phyloP scores from a whole-genome alignment of 2,888 invertebrate genomes.

The Luperina nickerlii region DNA sequence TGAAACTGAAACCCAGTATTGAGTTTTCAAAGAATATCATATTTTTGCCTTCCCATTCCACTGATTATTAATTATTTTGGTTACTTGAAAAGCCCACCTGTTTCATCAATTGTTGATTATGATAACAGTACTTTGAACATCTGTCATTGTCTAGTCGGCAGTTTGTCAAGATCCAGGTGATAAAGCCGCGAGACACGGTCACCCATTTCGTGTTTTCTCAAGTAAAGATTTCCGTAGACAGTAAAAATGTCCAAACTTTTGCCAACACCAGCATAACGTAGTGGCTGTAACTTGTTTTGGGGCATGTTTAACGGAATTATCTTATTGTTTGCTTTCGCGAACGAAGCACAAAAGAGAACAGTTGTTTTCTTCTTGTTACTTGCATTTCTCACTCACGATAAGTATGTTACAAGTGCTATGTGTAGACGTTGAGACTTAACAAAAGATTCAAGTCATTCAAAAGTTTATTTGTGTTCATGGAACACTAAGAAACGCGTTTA shows the following conservation, averaged over 20 bases:
- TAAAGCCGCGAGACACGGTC: conserved; percentile 70
- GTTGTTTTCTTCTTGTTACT: conserved; percentile 64
- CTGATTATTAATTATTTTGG: conserved; percentile 58
- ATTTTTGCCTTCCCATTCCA: conserved; percentile 51
- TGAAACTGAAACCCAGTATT: conserved; percentile 55
- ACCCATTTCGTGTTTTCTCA: conserved; percentile 72
- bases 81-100: conserved; percentile 49
- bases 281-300: conserved; percentile 76
- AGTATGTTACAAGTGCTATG: conserved; percentile 52
- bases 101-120: conserved; percentile 69
- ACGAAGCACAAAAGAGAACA: conserved; percentile 64
- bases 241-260: conserved; percentile 83
- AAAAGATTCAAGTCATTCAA: conserved; percentile 43
- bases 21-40: conserved; percentile 55
- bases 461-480: conserved; percentile 19
- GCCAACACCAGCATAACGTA: conserved; percentile 74
- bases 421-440: conserved; percentile 33
- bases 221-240: conserved; percentile 75
- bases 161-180: conserved; percentile 78
- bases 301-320: conserved; percentile 75
- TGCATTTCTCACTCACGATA: conserved; percentile 60
- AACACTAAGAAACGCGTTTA: conserved; percentile 23
- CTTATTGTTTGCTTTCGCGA: conserved; percentile 73
- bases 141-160: conserved; percentile 70
- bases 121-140: conserved; percentile 73